Evolutionary conservation across 2,113 vertebrate species (phyloP).

Genomic region (Corydoras sp.): DNA sequence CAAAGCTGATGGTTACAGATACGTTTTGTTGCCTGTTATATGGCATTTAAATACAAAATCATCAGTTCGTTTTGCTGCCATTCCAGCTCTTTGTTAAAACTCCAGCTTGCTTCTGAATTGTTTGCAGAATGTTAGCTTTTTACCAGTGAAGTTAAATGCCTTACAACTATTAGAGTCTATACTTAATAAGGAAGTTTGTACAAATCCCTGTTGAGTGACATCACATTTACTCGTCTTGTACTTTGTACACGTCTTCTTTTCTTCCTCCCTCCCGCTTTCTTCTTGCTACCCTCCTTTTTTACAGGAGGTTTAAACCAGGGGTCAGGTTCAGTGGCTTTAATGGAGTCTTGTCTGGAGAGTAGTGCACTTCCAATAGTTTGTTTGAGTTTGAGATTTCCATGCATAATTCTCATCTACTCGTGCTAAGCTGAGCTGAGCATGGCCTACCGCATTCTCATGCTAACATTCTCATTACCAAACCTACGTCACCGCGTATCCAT

Average conservation of each 20-base stretch:
- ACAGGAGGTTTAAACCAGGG: constrained; percentile 23
- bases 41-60: too few species aligned
- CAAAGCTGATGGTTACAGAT: too few species aligned
- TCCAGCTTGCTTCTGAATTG: too few species aligned
- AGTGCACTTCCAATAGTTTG: constrained; percentile 39
- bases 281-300: constrained; percentile 2
- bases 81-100: too few species aligned
- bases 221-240: constrained; percentile 4
- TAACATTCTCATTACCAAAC: constrained; percentile 46
- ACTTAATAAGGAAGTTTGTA: too few species aligned
- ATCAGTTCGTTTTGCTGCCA: too few species aligned
- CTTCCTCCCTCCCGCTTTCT: constrained; percentile 1
- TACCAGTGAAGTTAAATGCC: too few species aligned
- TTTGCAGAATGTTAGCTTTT: too few species aligned
- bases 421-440: constrained; percentile 34
- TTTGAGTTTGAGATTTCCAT: constrained; percentile 49
- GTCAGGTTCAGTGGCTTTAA: constrained; percentile 31
- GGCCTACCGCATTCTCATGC: constrained; percentile 38
- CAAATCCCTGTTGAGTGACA: background rate
- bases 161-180: too few species aligned
- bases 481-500: constrained; percentile 41
- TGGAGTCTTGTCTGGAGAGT: constrained; percentile 37
- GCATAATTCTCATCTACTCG: constrained; percentile 44
- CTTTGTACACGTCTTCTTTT: background rate
- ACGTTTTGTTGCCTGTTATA: too few species aligned